Conservation (phyloP, 30 jellyfish, hydroid and myxozoan genomes). For the Cassiopea xamachana region DNA sequence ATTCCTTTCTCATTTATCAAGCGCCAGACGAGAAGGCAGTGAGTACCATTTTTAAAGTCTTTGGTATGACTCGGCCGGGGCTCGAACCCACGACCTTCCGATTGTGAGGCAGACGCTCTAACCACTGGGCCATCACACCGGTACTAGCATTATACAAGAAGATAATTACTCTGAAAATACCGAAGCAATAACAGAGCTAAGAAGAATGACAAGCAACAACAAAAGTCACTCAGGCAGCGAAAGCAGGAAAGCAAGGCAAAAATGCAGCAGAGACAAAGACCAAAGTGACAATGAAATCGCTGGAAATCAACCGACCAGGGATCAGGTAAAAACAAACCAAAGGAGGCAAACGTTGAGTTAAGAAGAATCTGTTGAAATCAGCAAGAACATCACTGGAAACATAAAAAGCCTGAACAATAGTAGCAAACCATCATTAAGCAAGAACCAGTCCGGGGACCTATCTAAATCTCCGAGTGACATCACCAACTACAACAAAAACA, state of each 20-base stretch:
- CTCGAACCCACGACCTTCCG: no score
- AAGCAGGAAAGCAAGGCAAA: not conserved
- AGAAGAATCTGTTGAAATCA: not conserved
- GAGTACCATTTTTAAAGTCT: no score
- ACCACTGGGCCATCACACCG: no score
- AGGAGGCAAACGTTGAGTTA: not conserved
- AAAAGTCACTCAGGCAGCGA: not conserved
- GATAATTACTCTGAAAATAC: not conserved
- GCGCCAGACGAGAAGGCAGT: no score
- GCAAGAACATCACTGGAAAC: not conserved
- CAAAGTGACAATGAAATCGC: not conserved
- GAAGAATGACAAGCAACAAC: not conserved
- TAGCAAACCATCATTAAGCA: not conserved
- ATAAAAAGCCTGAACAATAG: not conserved
- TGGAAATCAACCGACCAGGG: not conserved
- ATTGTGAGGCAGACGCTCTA: no score
- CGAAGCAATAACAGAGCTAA: not conserved
- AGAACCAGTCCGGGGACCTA: not conserved
- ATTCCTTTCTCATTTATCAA: no score
- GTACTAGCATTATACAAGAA: not conserved
- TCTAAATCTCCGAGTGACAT: not conserved
- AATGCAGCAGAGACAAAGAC: not conserved
- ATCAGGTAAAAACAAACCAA: not conserved
- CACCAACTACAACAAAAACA: not conserved
- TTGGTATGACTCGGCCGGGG: no score